These are phyloP conservation scores for Ondatra zibethicus DNA, from an alignment of 2,113 vertebrate genomes.

Conservation along the genomic window DNA sequence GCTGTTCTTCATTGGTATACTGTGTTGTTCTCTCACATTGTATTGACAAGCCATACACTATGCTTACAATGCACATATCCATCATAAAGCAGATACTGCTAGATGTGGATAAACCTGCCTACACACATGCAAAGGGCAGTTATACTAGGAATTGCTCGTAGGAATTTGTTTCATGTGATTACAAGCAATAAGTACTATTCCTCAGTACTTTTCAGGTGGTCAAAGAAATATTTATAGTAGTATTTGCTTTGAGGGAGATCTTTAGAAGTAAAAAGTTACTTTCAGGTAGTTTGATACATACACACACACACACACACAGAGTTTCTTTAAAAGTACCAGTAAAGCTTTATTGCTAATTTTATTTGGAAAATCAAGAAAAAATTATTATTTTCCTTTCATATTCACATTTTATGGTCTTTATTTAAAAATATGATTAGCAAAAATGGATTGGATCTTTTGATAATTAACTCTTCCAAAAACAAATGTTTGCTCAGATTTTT, in stretches of 20 bases:
- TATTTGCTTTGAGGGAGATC: constrained; percentile 18
- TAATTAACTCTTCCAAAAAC: constrained; percentile 29
- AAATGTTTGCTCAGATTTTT: constrained; percentile 46
- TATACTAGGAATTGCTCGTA: constrained; percentile 2
- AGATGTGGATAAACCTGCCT: background rate
- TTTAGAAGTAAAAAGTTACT: constrained; percentile 51
- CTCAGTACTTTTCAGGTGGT: constrained; percentile 28
- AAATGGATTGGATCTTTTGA: constrained; percentile 16
- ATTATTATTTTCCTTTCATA: background rate
- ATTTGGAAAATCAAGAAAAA: constrained; percentile 33
- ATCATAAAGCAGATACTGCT: background rate
- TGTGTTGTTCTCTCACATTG: background rate
- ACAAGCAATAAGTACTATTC: background rate
- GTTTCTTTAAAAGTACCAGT: constrained; percentile 25
- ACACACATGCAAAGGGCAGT: background rate
- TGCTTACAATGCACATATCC: background rate
- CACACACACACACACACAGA: background rate
- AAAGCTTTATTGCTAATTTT: constrained; percentile 52
- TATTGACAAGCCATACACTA: background rate
- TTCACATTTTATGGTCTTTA: constrained; percentile 42
- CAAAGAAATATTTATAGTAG: constrained; percentile 43
- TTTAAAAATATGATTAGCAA: constrained; percentile 40
- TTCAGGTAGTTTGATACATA: constrained; percentile 21
- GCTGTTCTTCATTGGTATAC: background rate
- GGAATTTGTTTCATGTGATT: constrained; percentile 49